Base-by-base conservation (phyloP, 2,797 vertebrate species). In the Alcedo quadribrachys region DNA sequence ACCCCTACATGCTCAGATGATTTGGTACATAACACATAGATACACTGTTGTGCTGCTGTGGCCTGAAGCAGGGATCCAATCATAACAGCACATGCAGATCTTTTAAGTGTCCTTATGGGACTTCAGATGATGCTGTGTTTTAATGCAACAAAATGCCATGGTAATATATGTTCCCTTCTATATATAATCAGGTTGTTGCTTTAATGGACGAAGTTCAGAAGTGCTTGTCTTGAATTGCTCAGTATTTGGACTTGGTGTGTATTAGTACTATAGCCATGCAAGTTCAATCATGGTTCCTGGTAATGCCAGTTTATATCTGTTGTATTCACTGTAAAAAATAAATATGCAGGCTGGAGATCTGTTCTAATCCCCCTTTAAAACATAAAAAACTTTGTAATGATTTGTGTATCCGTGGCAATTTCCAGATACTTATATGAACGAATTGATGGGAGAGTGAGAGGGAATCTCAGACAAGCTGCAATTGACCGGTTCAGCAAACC, bases 401-500 rank as follows among this genome's bases (percentile, higher is more conserved):
- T 32, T 21, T 54, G 3, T 55, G n/a, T 87, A 46, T 70, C 2
- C 45, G 3, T 87, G 85, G 30, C 17, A 0, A 11, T 85, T 78
- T 65, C 54, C 95, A 99, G 99, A 95, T 99, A 99, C 86, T 96
- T 99, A 83, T 99, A 99, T 68, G 99, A 99, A 85, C 98, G 99
- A 13, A 99, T 99, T 70, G 99, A 99, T 66, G 99, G 99, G 50
- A 98, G 99, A 20, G 99, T 99, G 67, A 98, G 99, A 15, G 99
- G 99, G 12, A 99, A 99, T 94, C 97, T 99, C 68, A 97, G 99
- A 14, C 99, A 99, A 94, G 99, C 99, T n/a, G 99, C 99, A 62
- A 99, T 99, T 68, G 99, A 99, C 96, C 98, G 99, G 58, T 99
- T 99, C 97, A 99, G 99, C 95, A 99, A 99, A 89, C 99, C 99